Conservation (phyloP, 2,888 invertebrate species). For the Lordiphosa fenestrarum region DNA sequence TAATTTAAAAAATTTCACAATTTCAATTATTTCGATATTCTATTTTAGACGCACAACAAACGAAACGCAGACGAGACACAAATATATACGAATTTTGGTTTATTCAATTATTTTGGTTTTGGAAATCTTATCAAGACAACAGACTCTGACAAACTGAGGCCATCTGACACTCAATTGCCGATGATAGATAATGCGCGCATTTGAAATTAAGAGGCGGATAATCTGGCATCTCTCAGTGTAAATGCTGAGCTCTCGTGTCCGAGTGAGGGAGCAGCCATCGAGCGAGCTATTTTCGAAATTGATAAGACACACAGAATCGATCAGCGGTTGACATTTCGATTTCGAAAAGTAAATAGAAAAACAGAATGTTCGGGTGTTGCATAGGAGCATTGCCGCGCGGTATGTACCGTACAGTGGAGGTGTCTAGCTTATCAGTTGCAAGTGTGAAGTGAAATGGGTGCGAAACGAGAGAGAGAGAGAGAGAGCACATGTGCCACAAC, state of each 20-base stretch:
- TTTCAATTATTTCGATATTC: slow-evolving; percentile 10
- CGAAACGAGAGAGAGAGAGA: too few species aligned
- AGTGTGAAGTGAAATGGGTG: background rate
- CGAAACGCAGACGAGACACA: slow-evolving; percentile 38
- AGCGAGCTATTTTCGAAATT: slow-evolving; percentile 46
- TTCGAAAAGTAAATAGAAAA: slow-evolving; percentile 20
- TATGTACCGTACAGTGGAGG: slow-evolving; percentile 5
- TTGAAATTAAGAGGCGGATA: slow-evolving; percentile 12
- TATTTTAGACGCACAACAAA: slow-evolving; percentile 27
- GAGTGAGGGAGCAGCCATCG: background rate
- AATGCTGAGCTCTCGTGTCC: too few species aligned
- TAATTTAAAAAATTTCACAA: slow-evolving; percentile 11
- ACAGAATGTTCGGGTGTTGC: background rate
- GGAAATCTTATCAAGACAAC: slow-evolving; percentile 79
- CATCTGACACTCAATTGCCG: slow-evolving; percentile 15
- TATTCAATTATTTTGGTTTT: slow-evolving; percentile 16
- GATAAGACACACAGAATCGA: slow-evolving; percentile 35
- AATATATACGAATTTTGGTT: slow-evolving; percentile 15
- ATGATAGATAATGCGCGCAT: slow-evolving; percentile 1
- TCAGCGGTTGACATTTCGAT: slow-evolving; percentile 25
- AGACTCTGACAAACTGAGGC: slow-evolving; percentile 79
- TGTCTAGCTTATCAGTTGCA: slow-evolving; percentile 8
- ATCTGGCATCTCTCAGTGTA: slow-evolving; percentile 1
- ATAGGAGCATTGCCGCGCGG: background rate
- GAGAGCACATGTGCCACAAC: too few species aligned